Evolutionary conservation across 2,113 vertebrate species (phyloP).

Genomic region (Lophura nycthemera): DNA sequence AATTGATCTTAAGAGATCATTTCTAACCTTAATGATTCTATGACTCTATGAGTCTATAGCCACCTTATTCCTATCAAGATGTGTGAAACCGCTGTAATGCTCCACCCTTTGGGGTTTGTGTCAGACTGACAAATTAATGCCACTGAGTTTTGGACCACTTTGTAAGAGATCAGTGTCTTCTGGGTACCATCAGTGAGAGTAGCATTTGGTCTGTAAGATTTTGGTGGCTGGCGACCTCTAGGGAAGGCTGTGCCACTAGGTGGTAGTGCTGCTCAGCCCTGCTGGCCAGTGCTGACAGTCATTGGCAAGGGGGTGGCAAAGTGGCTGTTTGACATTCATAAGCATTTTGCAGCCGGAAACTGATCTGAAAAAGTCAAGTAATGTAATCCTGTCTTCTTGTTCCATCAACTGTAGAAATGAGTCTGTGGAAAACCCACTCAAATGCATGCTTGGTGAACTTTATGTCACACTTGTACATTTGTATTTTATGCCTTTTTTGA

Average conservation of each 20-base stretch:
- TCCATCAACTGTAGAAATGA: neutral
- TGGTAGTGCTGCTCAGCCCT: neutral
- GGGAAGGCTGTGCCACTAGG: neutral
- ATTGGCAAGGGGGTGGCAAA: neutral
- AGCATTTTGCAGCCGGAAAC: neutral
- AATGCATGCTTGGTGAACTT: neutral
- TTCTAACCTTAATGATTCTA: no score
- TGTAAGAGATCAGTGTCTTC: fast-evolving
- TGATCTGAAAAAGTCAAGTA: neutral
- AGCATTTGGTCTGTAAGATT: neutral
- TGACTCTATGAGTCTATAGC: neutral
- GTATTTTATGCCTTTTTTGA: neutral
- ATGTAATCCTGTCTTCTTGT: neutral
- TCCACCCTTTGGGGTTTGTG: neutral
- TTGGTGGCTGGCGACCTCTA: neutral
- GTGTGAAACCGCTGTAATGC: neutral
- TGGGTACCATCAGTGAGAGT: neutral
- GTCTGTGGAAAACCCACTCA: neutral
- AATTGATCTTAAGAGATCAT: no score
- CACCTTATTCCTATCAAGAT: neutral
- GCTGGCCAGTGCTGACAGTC: fast-evolving
- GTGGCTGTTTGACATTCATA: neutral
- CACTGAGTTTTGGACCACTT: neutral
- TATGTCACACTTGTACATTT: neutral
- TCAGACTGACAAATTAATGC: neutral